Evolutionary conservation across 2,888 invertebrate species (phyloP).

Genomic region (Cheilosia variabilis): DNA sequence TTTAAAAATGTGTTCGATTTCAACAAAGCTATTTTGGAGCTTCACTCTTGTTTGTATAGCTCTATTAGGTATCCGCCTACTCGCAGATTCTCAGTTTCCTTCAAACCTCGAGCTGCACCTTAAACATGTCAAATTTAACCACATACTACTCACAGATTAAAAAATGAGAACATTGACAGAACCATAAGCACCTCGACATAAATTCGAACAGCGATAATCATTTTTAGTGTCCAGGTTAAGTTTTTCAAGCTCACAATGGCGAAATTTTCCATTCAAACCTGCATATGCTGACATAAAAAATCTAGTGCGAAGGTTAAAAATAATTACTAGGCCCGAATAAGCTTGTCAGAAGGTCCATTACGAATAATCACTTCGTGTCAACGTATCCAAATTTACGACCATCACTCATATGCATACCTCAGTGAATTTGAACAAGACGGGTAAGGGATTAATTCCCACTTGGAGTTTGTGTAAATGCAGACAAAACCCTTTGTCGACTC

Average conservation of each 20-base stretch:
- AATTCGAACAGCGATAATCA: background rate
- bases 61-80: no score
- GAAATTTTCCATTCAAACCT: no score
- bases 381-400: slow-evolving; percentile 27
- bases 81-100: no score
- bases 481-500: slow-evolving; percentile 49
- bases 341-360: slow-evolving; percentile 28
- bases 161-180: background rate
- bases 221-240: no score
- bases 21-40: no score
- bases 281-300: no score
- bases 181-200: background rate
- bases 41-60: no score
- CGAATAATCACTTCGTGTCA: slow-evolving; percentile 39
- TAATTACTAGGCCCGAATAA: background rate
- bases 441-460: slow-evolving; percentile 50
- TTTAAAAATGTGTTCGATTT: no score
- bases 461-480: slow-evolving; percentile 12
- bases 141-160: background rate
- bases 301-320: no score
- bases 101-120: no score
- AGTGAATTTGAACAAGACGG: slow-evolving; percentile 50
- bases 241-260: no score
- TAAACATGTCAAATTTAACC: background rate
- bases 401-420: slow-evolving; percentile 28